Evolutionary conservation across 2,113 vertebrate genomes (phyloP).

Genomic region (Actenoides lindsayi): DNA sequence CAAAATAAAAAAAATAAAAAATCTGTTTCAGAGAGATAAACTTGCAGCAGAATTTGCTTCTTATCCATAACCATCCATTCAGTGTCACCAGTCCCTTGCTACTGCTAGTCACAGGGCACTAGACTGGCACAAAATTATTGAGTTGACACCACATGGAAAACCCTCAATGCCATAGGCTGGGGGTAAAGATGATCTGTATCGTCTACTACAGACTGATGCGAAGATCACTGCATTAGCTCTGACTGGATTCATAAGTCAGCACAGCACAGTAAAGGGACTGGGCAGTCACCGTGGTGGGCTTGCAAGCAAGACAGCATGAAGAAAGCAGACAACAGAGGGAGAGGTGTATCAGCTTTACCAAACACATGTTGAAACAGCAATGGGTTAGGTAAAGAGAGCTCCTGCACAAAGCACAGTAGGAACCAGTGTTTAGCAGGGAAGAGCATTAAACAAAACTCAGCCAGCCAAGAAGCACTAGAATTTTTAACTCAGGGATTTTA

Average conservation of each 20-base stretch:
- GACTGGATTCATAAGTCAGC: background rate
- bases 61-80: background rate
- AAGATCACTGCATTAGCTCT: background rate
- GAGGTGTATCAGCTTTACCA: background rate
- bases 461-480: background rate
- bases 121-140: background rate
- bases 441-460: background rate
- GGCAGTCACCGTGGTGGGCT: background rate
- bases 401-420: background rate
- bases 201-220: background rate
- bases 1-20: background rate
- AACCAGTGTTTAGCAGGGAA: background rate
- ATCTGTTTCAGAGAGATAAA: background rate
- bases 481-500: background rate
- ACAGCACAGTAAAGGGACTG: background rate
- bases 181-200: background rate
- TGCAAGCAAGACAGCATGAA: background rate
- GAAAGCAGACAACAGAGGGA: background rate
- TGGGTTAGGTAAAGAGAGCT: background rate
- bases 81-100: background rate
- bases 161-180: background rate
- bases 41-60: background rate
- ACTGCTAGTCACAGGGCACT: background rate
- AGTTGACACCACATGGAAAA: background rate
- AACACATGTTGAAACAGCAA: background rate